A percentile compares a stretch with the other conserved stretches of the same genome.
Conservation (phyloP, 2,888 invertebrate genomes). For the Cryptocheilus praepositus region DNA sequence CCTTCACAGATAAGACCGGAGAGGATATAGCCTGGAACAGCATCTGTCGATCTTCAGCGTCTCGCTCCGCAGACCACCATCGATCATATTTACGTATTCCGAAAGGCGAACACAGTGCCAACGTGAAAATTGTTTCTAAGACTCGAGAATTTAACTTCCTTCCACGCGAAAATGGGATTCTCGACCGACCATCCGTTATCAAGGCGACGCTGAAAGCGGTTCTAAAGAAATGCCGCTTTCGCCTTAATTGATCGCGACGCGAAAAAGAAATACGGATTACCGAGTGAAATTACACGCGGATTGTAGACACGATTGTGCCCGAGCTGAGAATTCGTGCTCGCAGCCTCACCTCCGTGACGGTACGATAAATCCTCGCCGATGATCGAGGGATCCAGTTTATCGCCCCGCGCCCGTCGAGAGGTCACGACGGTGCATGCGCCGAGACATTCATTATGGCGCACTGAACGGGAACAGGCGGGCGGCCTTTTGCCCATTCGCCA, state of each 20-base stretch:
- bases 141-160: too few relatives aligned
- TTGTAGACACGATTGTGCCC: slow-evolving; percentile 1
- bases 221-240: too few relatives aligned
- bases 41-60: slow-evolving; percentile 39
- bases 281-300: neutral
- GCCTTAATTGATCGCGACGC: too few relatives aligned
- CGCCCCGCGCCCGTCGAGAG: slow-evolving; percentile 40
- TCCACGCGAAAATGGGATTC: too few relatives aligned
- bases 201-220: too few relatives aligned
- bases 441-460: slow-evolving; percentile 46
- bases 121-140: too few relatives aligned
- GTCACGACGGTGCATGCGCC: slow-evolving; percentile 45
- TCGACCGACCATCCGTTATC: slow-evolving; percentile 21
- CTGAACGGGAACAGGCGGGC: slow-evolving; percentile 31
- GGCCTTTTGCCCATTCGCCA: slow-evolving; percentile 29
- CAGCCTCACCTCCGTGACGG: slow-evolving; percentile 34
- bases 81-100: too few relatives aligned
- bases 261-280: too few relatives aligned
- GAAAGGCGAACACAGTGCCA: too few relatives aligned
- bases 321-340: slow-evolving; percentile 31
- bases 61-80: slow-evolving; percentile 6
- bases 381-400: slow-evolving; percentile 54
- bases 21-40: too few relatives aligned
- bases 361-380: slow-evolving; percentile 51
- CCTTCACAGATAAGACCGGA: slow-evolving; percentile 41